Conservation (phyloP, 1,140 invertebrate genomes). For the Wasmannia auropunctata region DNA sequence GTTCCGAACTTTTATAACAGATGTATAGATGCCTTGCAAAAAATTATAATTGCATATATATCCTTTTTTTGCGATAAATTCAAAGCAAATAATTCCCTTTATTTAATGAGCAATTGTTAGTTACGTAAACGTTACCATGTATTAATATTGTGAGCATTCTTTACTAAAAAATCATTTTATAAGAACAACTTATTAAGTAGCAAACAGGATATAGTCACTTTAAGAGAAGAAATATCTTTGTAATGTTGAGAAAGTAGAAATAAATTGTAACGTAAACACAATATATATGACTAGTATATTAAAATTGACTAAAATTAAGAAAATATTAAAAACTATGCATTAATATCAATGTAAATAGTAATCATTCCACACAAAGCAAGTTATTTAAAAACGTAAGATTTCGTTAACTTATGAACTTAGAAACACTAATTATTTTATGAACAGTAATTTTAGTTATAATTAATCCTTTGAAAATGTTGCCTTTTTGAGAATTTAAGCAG, state of each 20-base stretch:
- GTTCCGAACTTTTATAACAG: neutral
- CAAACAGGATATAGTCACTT: neutral
- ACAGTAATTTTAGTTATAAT: neutral
- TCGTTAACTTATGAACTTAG: neutral
- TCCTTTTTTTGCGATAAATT: neutral
- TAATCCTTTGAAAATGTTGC: neutral
- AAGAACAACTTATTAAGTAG: neutral
- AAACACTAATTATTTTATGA: too few relatives aligned
- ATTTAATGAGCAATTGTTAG: neutral
- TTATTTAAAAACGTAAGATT: neutral
- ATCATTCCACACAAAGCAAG: neutral
- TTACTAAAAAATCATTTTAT: neutral
- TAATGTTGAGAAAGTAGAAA: neutral
- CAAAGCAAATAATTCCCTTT: neutral
- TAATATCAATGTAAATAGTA: neutral
- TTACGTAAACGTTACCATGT: neutral
- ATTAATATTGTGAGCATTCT: neutral
- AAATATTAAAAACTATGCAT: neutral
- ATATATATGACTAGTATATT: neutral
- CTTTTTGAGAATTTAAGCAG: neutral
- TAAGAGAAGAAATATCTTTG: neutral
- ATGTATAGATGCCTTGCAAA: neutral
- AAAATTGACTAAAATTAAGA: neutral
- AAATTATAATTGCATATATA: neutral
- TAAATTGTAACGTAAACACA: neutral